Evolutionary conservation across 2,888 invertebrate genomes (phyloP), one percentile per base, ranked within the genome.

Genomic region (Labia minor): DNA sequence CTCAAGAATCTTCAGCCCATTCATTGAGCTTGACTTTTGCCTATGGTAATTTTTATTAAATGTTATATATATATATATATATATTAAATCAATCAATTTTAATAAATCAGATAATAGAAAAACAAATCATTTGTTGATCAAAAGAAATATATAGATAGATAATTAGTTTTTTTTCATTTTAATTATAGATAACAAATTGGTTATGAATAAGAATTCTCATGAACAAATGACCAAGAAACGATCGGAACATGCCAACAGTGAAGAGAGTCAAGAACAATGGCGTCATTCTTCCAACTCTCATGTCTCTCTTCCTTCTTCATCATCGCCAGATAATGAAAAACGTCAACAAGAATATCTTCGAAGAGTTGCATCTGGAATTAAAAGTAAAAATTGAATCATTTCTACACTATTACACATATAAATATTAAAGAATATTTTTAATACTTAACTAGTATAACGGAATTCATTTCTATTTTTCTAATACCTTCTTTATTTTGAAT

Each of bases 331-430:
- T 72, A 82, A 81, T 67, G 73, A 77, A 61, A 72, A 73, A 19
- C 82, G 86, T 63, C 81, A 81, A 64, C 73, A 82, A 68, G 78
- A 84, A 70, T 77, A 85, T 71, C 74, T 82, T 18, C 77, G 81
- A 66, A 82, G 81, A 69, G 84, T 80, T 8, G 78, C 80, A 14
- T 75, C 80, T 37, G 85, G 84, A 64, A 83, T 87, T 68, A 78
- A 79, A 49, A 79, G 71, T 72, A 67, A 62, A 33, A 67, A 49
- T 16, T 18, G n/a, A n/a, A n/a, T n/a, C n/a, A n/a, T n/a, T n/a
- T n/a, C n/a, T n/a, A n/a, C 4, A 4, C 33, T 11, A 11, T 33
- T 33, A 33, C 6, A 33, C 6, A 33, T 33, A 33, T n/a, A 33
- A 33, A 33, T 11, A 33, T 33, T 33, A 33, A 33, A 33, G 6